phyloP scores from a whole-genome alignment of 2,888 invertebrate species.

The Pachliopta kotzebuea region DNA sequence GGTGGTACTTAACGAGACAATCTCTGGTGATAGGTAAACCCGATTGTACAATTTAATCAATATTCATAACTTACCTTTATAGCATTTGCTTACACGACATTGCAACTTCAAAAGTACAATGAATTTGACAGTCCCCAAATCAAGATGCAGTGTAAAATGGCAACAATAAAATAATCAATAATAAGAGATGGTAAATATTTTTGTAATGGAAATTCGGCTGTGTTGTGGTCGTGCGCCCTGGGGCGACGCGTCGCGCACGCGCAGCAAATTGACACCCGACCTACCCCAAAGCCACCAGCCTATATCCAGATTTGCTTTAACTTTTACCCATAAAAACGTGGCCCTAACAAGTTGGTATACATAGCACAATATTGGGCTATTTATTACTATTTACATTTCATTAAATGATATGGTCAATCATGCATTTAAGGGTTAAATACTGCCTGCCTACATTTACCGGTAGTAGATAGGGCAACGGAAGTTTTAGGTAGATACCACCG shows the following conservation, averaged over 20 bases:
- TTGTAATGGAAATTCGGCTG: conserved; percentile 31
- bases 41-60: too few relatives aligned
- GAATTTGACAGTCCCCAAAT: background rate
- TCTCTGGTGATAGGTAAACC: too few relatives aligned
- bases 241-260: conserved; percentile 33
- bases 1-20: too few relatives aligned
- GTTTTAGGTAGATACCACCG: too few relatives aligned
- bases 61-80: too few relatives aligned
- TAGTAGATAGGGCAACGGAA: too few relatives aligned
- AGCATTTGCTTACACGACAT: too few relatives aligned
- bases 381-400: background rate
- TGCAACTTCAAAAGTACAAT: background rate
- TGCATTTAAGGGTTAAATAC: too few relatives aligned
- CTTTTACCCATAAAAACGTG: too few relatives aligned
- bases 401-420: background rate
- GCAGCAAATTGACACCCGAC: conserved; percentile 25
- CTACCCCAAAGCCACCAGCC: conserved; percentile 26
- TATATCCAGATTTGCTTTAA: conserved; percentile 1
- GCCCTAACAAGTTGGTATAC: too few relatives aligned
- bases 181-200: conserved; percentile 23
- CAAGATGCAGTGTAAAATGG: too few relatives aligned
- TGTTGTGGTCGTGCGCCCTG: conserved; percentile 39
- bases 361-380: background rate
- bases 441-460: too few relatives aligned
- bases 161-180: conserved; percentile 9